These are phyloP conservation scores for Aplocera efformata DNA, from an alignment of 2,888 invertebrate genomes.

Conservation along the genomic window DNA sequence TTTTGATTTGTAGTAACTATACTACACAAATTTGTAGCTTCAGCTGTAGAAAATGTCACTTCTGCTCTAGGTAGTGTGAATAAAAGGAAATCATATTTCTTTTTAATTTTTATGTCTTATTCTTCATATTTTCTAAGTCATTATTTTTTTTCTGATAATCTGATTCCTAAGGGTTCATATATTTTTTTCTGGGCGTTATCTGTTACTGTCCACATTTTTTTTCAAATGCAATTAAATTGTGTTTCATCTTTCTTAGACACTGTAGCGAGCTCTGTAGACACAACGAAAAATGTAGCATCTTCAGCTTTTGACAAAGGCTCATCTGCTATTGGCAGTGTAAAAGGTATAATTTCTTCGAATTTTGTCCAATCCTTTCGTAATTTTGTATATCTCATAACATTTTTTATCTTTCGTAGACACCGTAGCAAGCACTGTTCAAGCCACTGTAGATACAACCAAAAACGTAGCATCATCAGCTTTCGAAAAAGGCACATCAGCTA, in stretches of 20 bases:
- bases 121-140: too few species aligned
- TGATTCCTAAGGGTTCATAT: too few species aligned
- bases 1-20: too few species aligned
- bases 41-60: too few species aligned
- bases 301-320: constrained; percentile 41
- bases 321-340: constrained; percentile 13
- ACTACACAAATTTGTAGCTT: too few species aligned
- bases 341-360: constrained; percentile 23
- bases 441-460: constrained; percentile 34
- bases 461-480: constrained; percentile 34
- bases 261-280: constrained; percentile 40
- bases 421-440: constrained; percentile 25
- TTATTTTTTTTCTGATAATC: too few species aligned
- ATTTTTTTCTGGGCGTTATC: too few species aligned
- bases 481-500: constrained; percentile 30
- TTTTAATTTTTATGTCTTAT: too few species aligned
- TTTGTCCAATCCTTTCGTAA: background rate
- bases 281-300: constrained; percentile 40
- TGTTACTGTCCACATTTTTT: background rate
- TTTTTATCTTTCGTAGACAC: constrained; percentile 22
- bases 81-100: too few species aligned
- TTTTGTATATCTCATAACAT: background rate
- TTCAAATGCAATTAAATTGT: too few species aligned
- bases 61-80: too few species aligned
- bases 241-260: too few species aligned